Conservation (phyloP, 2,888 invertebrate species). For the Spodoptera littoralis region DNA sequence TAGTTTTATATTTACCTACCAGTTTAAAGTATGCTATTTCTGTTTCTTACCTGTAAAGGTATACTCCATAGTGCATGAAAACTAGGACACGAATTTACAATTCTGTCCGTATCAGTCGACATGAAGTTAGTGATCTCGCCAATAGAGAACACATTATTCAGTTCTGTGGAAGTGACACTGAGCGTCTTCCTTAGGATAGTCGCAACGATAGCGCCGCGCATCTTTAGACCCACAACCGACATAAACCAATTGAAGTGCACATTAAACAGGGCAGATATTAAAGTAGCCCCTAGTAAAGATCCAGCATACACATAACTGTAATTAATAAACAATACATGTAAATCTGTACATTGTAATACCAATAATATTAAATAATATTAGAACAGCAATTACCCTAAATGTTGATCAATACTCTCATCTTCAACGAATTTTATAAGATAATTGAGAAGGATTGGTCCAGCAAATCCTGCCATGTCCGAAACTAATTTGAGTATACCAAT, state of each 20-base stretch:
- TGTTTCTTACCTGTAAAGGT: slow-evolving; percentile 92
- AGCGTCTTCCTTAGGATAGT: slow-evolving; percentile 90
- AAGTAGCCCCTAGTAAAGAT: slow-evolving; percentile 85
- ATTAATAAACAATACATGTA: slow-evolving; percentile 27
- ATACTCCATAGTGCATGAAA: slow-evolving; percentile 99
- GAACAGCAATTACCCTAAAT: slow-evolving; percentile 88
- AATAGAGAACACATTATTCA: slow-evolving; percentile 85
- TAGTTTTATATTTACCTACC: not conserved
- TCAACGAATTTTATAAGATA: slow-evolving; percentile 94
- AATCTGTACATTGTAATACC: not conserved
- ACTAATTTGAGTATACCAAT: slow-evolving; percentile 95
- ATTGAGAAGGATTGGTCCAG: slow-evolving; percentile 96
- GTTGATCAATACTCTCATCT: slow-evolving; percentile 90
- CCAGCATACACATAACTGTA: slow-evolving; percentile 82
- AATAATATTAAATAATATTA: slow-evolving; percentile 1
- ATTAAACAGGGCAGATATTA: slow-evolving; percentile 91
- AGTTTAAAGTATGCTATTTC: not conserved
- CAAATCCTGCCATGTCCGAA: slow-evolving; percentile 95
- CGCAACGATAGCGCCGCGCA: slow-evolving; percentile 95
- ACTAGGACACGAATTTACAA: slow-evolving; percentile 98
- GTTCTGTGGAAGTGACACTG: slow-evolving; percentile 83
- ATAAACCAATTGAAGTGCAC: slow-evolving; percentile 97
- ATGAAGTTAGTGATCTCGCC: slow-evolving; percentile 98
- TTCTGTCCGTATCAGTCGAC: slow-evolving; percentile 98
- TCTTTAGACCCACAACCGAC: slow-evolving; percentile 94